Conservation (phyloP, 2,797 vertebrate species). For the Sebastes umbrosus region DNA sequence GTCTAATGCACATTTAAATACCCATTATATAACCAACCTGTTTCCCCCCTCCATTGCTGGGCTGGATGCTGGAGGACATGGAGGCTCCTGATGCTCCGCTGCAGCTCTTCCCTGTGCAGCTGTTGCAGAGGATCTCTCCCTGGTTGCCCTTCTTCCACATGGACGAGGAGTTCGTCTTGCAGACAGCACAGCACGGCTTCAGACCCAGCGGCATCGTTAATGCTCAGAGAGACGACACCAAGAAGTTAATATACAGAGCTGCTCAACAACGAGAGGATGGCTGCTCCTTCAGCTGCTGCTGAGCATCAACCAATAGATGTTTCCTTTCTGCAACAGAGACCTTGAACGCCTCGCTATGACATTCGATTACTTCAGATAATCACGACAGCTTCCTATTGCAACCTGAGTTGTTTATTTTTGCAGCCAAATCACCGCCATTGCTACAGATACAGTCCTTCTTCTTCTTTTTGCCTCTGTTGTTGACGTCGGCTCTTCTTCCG, state of each 20-base stretch:
- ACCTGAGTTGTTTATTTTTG: conserved; percentile 17
- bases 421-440: conserved; percentile 28
- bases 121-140: conserved; percentile 95
- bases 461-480: conserved; percentile 25
- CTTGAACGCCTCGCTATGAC: rapidly evolving
- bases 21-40: conserved; percentile 77
- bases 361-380: rapidly evolving
- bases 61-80: conserved; percentile 80
- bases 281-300: conserved; percentile 3
- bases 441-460: neutral
- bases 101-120: conserved; percentile 88
- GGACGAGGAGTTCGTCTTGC: conserved; percentile 94
- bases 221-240: too few species aligned
- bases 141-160: conserved; percentile 98
- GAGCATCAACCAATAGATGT: neutral
- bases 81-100: conserved; percentile 77
- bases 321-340: neutral
- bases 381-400: neutral
- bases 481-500: conserved; percentile 21
- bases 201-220: conserved; percentile 92
- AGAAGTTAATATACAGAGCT: neutral
- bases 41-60: conserved; percentile 87
- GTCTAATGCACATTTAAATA: neutral
- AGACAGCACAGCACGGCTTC: conserved; percentile 93
- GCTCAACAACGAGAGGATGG: conserved; percentile 28